Base-by-base conservation (phyloP, 1,140 invertebrate species). In the Pollicipes pollicipes region DNA sequence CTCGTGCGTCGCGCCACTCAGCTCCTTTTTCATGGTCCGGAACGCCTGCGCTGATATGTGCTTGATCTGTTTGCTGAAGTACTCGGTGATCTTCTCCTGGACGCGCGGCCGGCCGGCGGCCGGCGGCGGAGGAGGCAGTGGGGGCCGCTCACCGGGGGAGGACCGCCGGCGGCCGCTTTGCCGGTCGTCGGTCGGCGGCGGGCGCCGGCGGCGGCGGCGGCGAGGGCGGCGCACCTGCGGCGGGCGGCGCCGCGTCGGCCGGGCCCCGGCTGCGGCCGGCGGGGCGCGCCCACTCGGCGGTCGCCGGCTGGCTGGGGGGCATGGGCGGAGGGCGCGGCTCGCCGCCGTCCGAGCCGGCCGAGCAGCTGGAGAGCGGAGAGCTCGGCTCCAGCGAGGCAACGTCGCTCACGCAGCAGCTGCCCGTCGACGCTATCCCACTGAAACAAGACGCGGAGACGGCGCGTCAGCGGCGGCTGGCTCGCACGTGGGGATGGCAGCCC, bases 11-110 rank as follows among this genome's bases (percentile, higher is more conserved):
- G 24, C 45, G 2, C 13, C 8, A 21, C 21, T 21, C 45, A 58
- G 45, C 45, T 58, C 45, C 45, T 58, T 58, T 21, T 58, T 58
- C 45, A 58, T 58, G 17, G 13, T 24, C 13, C 45, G 45, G 45
- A 58, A 58, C 45, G 45, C 45, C 45, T 58, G 45, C 45, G 45
- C 45, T 21, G 45, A 58, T 58, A 73, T 84, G 17, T 87, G 83
- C 78, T 90, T 90, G 78, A 88, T 87, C 77, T 90, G 88, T 3
- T 87, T 84, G 75, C 88, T 90, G 75, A 90, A 91, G 77, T 88
- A 91, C 75, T 90, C 88, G 1, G 89, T 91, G 75, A 91, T 91
- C 75, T 88, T 87, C 6, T 84, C 85, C 75, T 85, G 84, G 21
- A 30, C 45, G 45, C 45, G 45, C 45, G 45, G 45, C 45, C 45